Percentiles rank a stretch among this genome's conserved stretches.
phyloP scores from a whole-genome alignment of 23 tunicate species.

The Trididemnum miniatum region DNA sequence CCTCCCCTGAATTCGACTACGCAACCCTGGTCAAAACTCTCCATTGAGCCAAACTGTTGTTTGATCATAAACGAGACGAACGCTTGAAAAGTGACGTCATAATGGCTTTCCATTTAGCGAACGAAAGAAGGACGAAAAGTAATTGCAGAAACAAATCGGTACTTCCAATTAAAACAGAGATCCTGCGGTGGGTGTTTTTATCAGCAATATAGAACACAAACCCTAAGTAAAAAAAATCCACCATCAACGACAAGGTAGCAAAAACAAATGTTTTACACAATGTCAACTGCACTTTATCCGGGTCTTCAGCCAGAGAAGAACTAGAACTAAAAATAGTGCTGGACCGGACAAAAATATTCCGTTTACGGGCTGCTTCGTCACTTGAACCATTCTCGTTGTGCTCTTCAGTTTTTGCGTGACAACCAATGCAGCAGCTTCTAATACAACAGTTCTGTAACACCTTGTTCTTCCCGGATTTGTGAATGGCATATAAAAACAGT shows the following conservation, averaged over 20 bases:
- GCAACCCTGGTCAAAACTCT: too few relatives aligned
- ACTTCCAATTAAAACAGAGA: neutral
- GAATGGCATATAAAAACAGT: neutral
- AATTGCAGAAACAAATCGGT: neutral
- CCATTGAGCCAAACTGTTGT: too few relatives aligned
- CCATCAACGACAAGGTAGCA: neutral
- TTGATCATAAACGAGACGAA: too few relatives aligned
- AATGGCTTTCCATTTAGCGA: too few relatives aligned
- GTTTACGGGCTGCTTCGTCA: neutral
- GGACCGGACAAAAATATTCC: neutral
- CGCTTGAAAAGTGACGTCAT: too few relatives aligned
- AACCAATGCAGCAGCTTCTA: neutral
- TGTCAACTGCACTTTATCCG: neutral
- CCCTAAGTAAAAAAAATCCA: neutral
- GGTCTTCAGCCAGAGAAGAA: neutral
- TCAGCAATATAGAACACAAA: neutral
- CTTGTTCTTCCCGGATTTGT: neutral
- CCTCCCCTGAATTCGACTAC: too few relatives aligned
- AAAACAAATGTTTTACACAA: neutral
- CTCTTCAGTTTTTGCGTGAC: neutral
- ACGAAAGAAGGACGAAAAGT: neutral
- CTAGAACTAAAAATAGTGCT: neutral
- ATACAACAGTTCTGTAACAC: neutral
- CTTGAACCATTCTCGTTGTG: neutral
- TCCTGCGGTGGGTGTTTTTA: neutral